Evolutionary conservation across 1,140 invertebrate species (phyloP).

Genomic region (Microplitis demolitor): DNA sequence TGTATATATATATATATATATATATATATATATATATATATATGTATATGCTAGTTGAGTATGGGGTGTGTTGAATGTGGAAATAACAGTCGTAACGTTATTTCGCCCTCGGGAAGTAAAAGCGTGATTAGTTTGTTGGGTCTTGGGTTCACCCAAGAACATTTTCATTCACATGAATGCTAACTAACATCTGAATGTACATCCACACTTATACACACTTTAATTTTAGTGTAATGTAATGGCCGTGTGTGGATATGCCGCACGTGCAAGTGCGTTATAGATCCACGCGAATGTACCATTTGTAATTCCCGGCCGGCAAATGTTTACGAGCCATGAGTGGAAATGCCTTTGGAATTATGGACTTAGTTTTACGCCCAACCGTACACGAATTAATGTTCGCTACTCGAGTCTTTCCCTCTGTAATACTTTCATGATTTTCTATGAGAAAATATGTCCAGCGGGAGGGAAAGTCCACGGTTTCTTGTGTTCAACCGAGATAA

Average conservation of each 20-base stretch:
- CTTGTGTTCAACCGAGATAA: neutral
- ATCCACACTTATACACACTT: neutral
- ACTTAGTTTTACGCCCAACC: slow-evolving; percentile 23
- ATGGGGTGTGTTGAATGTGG: neutral
- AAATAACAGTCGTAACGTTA: slow-evolving; percentile 1
- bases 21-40: too few species aligned
- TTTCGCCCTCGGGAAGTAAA: slow-evolving; percentile 22
- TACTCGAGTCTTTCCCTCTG: neutral
- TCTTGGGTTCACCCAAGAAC: slow-evolving; percentile 19
- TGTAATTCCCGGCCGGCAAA: slow-evolving; percentile 15
- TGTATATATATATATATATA: too few species aligned
- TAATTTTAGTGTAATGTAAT: too few species aligned
- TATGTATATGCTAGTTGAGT: neutral
- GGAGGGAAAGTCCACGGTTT: neutral
- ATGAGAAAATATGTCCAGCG: slow-evolving; percentile 17
- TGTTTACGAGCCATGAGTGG: slow-evolving; percentile 17
- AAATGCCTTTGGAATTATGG: slow-evolving; percentile 25
- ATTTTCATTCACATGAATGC: slow-evolving; percentile 21
- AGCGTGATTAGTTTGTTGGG: slow-evolving; percentile 22
- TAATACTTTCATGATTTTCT: slow-evolving; percentile 19
- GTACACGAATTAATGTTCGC: slow-evolving; percentile 7
- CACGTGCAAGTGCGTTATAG: slow-evolving; percentile 12
- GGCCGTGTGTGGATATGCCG: too few species aligned
- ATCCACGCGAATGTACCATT: slow-evolving; percentile 25
- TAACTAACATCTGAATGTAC: neutral